Evolutionary conservation across 2,888 invertebrate species (phyloP).

Genomic region (Lepidocyrtoides sp.): DNA sequence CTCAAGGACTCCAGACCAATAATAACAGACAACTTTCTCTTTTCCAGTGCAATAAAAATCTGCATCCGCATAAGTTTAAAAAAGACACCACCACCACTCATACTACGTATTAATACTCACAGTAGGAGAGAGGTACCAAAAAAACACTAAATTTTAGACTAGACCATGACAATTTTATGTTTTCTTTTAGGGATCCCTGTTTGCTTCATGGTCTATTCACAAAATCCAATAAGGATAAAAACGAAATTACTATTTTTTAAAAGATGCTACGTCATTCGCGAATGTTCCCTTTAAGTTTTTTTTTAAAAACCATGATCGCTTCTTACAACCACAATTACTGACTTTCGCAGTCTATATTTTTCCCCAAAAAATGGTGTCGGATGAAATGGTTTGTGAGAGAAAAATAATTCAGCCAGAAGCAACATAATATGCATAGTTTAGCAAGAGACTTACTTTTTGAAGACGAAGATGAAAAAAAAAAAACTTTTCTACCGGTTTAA

Average conservation of each 20-base stretch:
- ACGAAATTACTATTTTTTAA: background rate
- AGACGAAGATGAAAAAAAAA: constrained; percentile 30
- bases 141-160: background rate
- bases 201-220: no score
- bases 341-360: background rate
- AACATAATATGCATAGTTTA: constrained; percentile 40
- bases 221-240: no score
- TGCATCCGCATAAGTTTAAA: background rate
- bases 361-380: constrained; percentile 41
- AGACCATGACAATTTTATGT: background rate
- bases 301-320: no score
- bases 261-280: background rate
- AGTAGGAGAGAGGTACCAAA: background rate
- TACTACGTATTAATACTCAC: background rate
- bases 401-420: constrained; percentile 49
- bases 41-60: constrained; percentile 39
- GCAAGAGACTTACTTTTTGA: background rate
- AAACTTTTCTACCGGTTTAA: constrained; percentile 46
- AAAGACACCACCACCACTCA: background rate
- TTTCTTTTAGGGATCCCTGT: background rate
- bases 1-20: background rate
- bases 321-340: background rate
- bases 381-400: constrained; percentile 27
- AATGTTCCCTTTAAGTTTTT: background rate
- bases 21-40: constrained; percentile 12